phyloP scores from a whole-genome alignment of 1,140 invertebrate genomes.

The Drosophila kepulauana region DNA sequence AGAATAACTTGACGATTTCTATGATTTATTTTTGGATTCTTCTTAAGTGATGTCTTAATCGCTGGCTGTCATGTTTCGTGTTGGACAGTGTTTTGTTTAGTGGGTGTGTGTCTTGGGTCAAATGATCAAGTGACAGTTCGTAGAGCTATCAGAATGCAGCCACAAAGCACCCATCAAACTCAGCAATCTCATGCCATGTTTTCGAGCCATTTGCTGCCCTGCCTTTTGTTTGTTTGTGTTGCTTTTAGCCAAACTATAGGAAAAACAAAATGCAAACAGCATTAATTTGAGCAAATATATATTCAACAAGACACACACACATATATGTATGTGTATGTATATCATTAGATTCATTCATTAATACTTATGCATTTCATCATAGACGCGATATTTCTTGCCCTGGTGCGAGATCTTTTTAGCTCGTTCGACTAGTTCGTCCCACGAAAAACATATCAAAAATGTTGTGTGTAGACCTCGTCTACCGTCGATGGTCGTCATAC shows the following conservation, averaged over 20 bases:
- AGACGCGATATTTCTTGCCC: constrained; percentile 66
- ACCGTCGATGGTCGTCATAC: constrained; percentile 3
- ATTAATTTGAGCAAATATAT: constrained; percentile 74
- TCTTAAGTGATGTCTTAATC: constrained; percentile 66
- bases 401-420: constrained; percentile 77
- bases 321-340: neutral
- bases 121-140: constrained; percentile 51
- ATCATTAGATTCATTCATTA: constrained; percentile 12
- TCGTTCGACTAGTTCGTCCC: constrained; percentile 77
- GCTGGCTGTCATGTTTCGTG: constrained; percentile 66
- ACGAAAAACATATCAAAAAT: constrained; percentile 67
- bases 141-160: constrained; percentile 24
- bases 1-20: constrained; percentile 14
- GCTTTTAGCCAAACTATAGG: constrained; percentile 60
- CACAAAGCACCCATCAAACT: constrained; percentile 5
- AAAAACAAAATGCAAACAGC: constrained; percentile 66
- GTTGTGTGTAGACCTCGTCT: constrained; percentile 42
- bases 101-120: constrained; percentile 16
- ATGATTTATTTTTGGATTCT: constrained; percentile 43
- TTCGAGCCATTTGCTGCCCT: constrained; percentile 17
- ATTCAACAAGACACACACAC: constrained; percentile 32
- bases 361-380: constrained; percentile 32
- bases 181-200: constrained; percentile 7
- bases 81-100: constrained; percentile 27
- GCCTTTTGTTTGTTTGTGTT: constrained; percentile 38